Evolutionary conservation across 2,888 invertebrate genomes (phyloP).

Genomic region (Erannis defoliaria): DNA sequence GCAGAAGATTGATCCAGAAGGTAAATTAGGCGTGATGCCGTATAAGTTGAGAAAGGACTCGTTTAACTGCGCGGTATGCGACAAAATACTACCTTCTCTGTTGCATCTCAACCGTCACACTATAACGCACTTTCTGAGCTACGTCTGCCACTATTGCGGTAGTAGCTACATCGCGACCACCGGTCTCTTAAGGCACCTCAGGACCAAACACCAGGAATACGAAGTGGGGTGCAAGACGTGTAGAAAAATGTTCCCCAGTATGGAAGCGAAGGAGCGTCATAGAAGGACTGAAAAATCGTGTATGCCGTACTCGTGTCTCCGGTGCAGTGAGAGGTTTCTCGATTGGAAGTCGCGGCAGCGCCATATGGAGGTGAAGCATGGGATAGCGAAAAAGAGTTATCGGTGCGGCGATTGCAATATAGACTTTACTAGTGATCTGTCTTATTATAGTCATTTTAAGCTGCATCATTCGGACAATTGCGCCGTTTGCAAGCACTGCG

Average conservation of each 20-base stretch:
- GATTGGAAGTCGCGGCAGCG: constrained; percentile 69
- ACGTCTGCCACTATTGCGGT: constrained; percentile 77
- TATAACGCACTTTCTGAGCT: constrained; percentile 74
- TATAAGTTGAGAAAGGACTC: constrained; percentile 66
- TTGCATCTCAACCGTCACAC: constrained; percentile 77
- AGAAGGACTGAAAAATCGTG: constrained; percentile 71
- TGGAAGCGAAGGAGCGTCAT: constrained; percentile 77
- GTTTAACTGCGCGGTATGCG: constrained; percentile 71
- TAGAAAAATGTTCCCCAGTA: constrained; percentile 71
- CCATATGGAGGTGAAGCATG: constrained; percentile 75
- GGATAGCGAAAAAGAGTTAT: constrained; percentile 62
- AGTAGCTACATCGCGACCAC: constrained; percentile 75
- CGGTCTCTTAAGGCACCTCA: constrained; percentile 68
- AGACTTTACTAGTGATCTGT: constrained; percentile 65
- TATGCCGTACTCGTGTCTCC: constrained; percentile 75
- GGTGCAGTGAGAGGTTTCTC: constrained; percentile 72
- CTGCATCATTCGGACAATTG: constrained; percentile 74
- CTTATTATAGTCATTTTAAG: constrained; percentile 76
- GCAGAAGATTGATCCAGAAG: constrained; percentile 56
- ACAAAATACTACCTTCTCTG: constrained; percentile 68
- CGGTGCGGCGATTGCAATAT: constrained; percentile 72
- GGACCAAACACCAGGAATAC: constrained; percentile 75
- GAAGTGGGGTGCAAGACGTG: constrained; percentile 73
- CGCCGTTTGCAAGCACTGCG: constrained; percentile 74
- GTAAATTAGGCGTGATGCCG: constrained; percentile 75